Base-by-base conservation (phyloP, 2,888 invertebrate genomes). In the Drosophila affinis region DNA sequence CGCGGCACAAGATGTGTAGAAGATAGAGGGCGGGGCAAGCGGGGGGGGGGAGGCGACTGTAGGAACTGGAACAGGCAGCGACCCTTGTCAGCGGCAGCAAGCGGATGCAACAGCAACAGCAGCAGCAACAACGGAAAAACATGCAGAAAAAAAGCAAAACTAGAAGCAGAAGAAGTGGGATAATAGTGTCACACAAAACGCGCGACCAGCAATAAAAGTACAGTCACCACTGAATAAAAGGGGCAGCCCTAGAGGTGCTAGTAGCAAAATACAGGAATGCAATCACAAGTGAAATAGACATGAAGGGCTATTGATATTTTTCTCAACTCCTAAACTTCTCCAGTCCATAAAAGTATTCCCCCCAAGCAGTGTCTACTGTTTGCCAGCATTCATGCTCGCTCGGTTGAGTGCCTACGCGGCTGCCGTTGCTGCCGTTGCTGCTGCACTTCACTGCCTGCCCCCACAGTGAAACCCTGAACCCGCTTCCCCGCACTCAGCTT, bases 31-130 rank as follows among this genome's bases (percentile, higher is more conserved):
- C 21, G 3, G 0, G 3, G 21, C 21, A 21, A 18, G 1, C 2
- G 18, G 27, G 9, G 9, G 9, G 39, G 46, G 58, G 49, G 34
- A 14, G 45, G 34, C 9, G 60, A 46, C 29, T 48, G 34, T 53
- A 27, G 34, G 47, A 56, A 72, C 48, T 58, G 65, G 72, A 44
- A 52, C 44, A 53, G 48, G 60, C 62, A 56, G 49, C 53, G 29
- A n/a, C 76, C 58, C 75, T 63, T 77, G 78, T 77, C 78, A 76
- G 67, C 76, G 67, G 72, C 39, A 39, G 39, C 80, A 80, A 87
- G 85, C 84, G 87, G 87, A 85, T 85, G 39, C 39, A 39, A 72
- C 77, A 76, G 81, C 82, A 77, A 85, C 87, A 82, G 82, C 46
- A 49, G 49, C 53, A 49, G 49, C 56, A 63, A 21, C 21, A 60